These are phyloP conservation scores for Xiphorhynchus erythropygius DNA, from an alignment of 2,797 vertebrate genomes.

Conservation along the genomic window DNA sequence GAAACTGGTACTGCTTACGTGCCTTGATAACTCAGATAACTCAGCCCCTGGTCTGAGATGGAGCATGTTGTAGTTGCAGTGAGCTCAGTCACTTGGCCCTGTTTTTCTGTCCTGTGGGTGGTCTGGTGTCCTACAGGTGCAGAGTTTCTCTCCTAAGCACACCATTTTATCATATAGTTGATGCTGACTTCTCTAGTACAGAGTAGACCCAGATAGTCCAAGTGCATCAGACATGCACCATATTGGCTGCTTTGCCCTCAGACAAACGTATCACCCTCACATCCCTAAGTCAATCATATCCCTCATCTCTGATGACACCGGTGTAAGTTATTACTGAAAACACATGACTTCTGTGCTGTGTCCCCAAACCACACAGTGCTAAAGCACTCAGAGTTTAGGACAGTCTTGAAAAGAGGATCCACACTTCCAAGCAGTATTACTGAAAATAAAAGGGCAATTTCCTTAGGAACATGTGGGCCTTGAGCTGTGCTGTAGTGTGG, in stretches of 20 bases:
- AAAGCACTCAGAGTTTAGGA: not conserved
- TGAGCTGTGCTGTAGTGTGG: not conserved
- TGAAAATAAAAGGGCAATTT: not conserved
- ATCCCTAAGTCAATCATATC: not conserved
- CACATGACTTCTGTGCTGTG: not conserved
- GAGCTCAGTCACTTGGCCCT: not conserved
- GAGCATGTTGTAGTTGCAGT: fast-evolving
- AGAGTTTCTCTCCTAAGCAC: not conserved
- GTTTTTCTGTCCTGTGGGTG: not conserved
- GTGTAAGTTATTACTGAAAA: not conserved
- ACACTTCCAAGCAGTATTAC: not conserved
- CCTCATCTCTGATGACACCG: fast-evolving
- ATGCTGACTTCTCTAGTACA: not conserved
- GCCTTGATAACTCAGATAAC: not conserved
- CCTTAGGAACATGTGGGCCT: too few relatives aligned
- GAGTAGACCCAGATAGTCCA: not conserved
- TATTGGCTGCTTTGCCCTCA: not conserved
- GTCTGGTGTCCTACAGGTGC: not conserved
- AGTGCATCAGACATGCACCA: not conserved
- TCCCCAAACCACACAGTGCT: not conserved
- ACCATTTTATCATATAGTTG: not conserved
- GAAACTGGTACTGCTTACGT: not conserved
- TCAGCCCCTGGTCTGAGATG: fast-evolving
- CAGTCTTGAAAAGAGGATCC: not conserved
- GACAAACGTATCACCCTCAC: not conserved